Evolutionary conservation across 2,888 invertebrate genomes (phyloP), one percentile per base, ranked within the genome.

Genomic region (Entomobrya multifasciata): DNA sequence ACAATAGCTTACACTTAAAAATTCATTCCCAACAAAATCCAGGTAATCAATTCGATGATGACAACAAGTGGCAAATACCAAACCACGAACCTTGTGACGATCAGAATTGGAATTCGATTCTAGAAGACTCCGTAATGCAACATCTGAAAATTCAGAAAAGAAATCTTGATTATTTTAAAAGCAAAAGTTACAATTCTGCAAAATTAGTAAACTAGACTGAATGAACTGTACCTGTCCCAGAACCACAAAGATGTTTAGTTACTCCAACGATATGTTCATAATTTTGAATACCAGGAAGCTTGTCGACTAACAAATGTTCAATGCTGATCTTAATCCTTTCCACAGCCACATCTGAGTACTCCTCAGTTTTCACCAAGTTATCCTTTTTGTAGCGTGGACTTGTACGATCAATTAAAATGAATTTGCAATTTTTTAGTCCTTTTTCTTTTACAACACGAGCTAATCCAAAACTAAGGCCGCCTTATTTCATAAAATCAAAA

Each of bases 241-340:
- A 95, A 0, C 98, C 98, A 93, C 98, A 98, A 55, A 98, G 94
- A 92, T 98, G 98, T 93, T 98, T 98, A 1, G 97, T 96, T 25
- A 97, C 93, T 0, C 95, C 97, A 62, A 96, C 94, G 47, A 94
- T 92, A 6, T 92, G 90, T 6, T 93, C 91, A 22, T 93, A 93
- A 8, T 92, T 91, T 5, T 93, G 92, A 87, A 94, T 93, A 3
- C 92, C 92, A 10, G 93, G 93, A 27, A 95, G 92, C 87, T 94
- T 92, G 10, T 94, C 93, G 88, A 97, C 93, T 90, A 94, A 93
- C 41, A 98, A 93, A 93, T 98, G 95, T 47, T 95, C 95, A 91
- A 98, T 96, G 92, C 97, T 97, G 0, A 96, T 96, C 65, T 96
- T 94, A 82, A 97, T 93, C 77, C 97, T 94, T 85, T 94, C 93